Evolutionary conservation across 1,140 invertebrate genomes (phyloP).

Genomic region (Archegozetes longisetosus): DNA sequence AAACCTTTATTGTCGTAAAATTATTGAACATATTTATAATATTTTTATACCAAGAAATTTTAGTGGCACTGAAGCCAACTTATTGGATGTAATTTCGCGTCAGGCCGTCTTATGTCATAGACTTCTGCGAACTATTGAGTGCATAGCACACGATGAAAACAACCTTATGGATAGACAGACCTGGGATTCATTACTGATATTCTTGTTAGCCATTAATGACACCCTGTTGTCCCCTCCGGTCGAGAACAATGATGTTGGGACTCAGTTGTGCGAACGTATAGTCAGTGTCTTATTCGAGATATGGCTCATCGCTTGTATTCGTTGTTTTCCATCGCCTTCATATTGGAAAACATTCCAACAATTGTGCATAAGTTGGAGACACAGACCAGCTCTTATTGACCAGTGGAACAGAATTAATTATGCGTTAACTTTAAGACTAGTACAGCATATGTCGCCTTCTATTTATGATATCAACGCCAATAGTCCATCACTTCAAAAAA

Average conservation of each 20-base stretch:
- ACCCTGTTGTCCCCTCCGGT: constrained; percentile 76
- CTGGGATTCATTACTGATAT: constrained; percentile 75
- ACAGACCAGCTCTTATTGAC: constrained; percentile 73
- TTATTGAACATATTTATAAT: constrained; percentile 84
- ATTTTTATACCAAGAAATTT: constrained; percentile 83
- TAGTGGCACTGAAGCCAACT: constrained; percentile 38
- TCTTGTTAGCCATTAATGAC: constrained; percentile 82
- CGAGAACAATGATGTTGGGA: constrained; percentile 76
- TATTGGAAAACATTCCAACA: constrained; percentile 89
- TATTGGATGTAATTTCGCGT: constrained; percentile 60
- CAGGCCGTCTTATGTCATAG: constrained; percentile 90
- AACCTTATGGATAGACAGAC: constrained; percentile 60
- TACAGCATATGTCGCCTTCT: constrained; percentile 28
- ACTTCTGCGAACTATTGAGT: constrained; percentile 71
- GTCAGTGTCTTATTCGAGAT: constrained; percentile 85
- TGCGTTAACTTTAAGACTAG: constrained; percentile 60
- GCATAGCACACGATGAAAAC: constrained; percentile 59
- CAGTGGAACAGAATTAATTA: constrained; percentile 91
- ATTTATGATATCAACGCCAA: background rate
- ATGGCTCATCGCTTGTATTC: constrained; percentile 78
- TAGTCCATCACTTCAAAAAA: background rate
- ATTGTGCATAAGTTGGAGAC: constrained; percentile 78
- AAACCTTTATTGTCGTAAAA: constrained; percentile 75
- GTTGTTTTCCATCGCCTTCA: constrained; percentile 77
- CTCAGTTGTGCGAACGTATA: constrained; percentile 83